These are phyloP conservation scores for Drosophila meridiana DNA, from an alignment of 2,888 invertebrate genomes.

Conservation along the genomic window DNA sequence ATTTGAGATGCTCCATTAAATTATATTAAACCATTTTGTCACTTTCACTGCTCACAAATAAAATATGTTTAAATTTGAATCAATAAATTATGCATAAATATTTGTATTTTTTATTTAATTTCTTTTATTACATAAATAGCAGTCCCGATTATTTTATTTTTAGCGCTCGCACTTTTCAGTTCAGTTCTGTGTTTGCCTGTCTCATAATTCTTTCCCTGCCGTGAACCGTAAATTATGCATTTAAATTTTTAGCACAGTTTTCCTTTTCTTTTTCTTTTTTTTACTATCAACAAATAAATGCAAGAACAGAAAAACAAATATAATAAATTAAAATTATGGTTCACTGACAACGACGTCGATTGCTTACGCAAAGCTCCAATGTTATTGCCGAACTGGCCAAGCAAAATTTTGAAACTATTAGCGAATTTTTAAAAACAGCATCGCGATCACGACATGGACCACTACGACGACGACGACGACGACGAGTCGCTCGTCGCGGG, in stretches of 20 bases:
- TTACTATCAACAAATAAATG: constrained; percentile 14
- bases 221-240: constrained; percentile 52
- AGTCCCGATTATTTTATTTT: constrained; percentile 83
- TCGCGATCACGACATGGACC: constrained; percentile 25
- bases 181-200: constrained; percentile 42
- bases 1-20: neutral
- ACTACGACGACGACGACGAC: neutral
- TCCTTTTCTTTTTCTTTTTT: constrained; percentile 12
- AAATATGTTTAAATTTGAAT: constrained; percentile 13
- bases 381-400: constrained; percentile 84
- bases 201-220: constrained; percentile 63
- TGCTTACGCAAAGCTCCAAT: constrained; percentile 82
- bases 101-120: neutral
- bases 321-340: constrained; percentile 44
- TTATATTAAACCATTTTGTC: constrained; percentile 8
- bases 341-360: constrained; percentile 36
- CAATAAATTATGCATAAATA: too few species aligned
- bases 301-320: constrained; percentile 21
- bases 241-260: constrained; percentile 30
- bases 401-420: constrained; percentile 83
- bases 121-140: constrained; percentile 82
- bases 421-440: constrained; percentile 71
- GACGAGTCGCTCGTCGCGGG: constrained; percentile 16
- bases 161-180: constrained; percentile 77
- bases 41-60: constrained; percentile 31